Evolutionary conservation across 2,888 invertebrate species (phyloP).

Genomic region (Molorchus minor): DNA sequence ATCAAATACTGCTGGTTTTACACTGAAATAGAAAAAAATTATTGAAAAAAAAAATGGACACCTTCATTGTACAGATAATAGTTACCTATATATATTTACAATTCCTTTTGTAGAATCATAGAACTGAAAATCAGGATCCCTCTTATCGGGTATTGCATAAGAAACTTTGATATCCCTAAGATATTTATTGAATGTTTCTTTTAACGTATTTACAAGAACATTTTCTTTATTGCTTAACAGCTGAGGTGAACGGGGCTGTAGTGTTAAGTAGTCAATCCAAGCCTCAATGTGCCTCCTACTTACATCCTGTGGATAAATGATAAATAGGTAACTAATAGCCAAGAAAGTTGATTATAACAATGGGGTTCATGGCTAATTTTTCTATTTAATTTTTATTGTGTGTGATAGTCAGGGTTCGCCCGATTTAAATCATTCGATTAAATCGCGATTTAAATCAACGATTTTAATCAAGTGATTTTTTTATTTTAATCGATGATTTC

Average conservation of each 20-base stretch:
- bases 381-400: too few relatives aligned
- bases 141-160: conserved; percentile 77
- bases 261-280: conserved; percentile 79
- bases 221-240: conserved; percentile 73
- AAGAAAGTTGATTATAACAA: too few relatives aligned
- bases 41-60: not conserved
- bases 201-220: conserved; percentile 74
- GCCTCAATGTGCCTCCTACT: conserved; percentile 76
- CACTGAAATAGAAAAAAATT: conserved; percentile 70
- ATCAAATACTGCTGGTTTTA: conserved; percentile 98
- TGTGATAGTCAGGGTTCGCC: too few relatives aligned
- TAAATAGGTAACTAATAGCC: too few relatives aligned
- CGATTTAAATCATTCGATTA: too few relatives aligned
- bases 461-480: too few relatives aligned
- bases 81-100: conserved; percentile 88
- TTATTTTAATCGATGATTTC: too few relatives aligned
- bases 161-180: conserved; percentile 79
- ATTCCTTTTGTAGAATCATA: conserved; percentile 83
- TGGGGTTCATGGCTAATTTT: too few relatives aligned
- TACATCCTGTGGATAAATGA: conserved; percentile 70
- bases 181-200: conserved; percentile 78
- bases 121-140: conserved; percentile 93
- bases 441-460: too few relatives aligned
- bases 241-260: conserved; percentile 80
- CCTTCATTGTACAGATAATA: conserved; percentile 16